phyloP scores from a whole-genome alignment of 1,140 invertebrate genomes.

The Rhyacophila brunnea region DNA sequence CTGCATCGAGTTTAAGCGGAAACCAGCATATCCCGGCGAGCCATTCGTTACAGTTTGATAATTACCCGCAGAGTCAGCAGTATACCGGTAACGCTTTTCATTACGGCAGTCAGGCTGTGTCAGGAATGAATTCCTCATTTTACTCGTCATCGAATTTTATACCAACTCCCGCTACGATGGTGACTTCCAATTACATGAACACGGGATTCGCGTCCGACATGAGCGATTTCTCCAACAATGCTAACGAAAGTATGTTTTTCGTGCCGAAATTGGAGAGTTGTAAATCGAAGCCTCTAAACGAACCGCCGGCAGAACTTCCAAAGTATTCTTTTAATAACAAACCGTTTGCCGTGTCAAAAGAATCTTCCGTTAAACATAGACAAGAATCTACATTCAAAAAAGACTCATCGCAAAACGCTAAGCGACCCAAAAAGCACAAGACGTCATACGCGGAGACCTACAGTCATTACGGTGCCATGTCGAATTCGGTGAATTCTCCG shows the following conservation, averaged over 20 bases:
- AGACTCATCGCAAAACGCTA: constrained; percentile 2
- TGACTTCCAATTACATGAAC: constrained; percentile 19
- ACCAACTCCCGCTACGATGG: constrained; percentile 9
- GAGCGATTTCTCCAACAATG: constrained; percentile 14
- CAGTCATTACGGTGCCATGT: constrained; percentile 10
- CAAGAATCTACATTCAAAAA: constrained; percentile 5
- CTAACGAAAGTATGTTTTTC: constrained; percentile 20
- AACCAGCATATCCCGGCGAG: constrained; percentile 24
- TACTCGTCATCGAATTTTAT: constrained; percentile 28
- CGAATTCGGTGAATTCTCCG: constrained; percentile 12
- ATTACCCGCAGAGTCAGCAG: constrained; percentile 22
- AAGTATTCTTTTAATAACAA: constrained; percentile 15
- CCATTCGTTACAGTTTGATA: constrained; percentile 18
- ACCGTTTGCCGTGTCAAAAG: background rate
- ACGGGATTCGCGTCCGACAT: constrained; percentile 19
- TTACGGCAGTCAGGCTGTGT: background rate
- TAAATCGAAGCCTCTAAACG: constrained; percentile 17
- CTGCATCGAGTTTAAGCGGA: constrained; percentile 10
- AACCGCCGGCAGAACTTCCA: background rate
- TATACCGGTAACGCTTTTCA: constrained; percentile 17
- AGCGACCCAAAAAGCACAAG: constrained; percentile 28
- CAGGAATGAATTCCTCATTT: constrained; percentile 20
- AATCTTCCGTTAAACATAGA: constrained; percentile 4
- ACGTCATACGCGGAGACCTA: constrained; percentile 18
- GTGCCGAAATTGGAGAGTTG: constrained; percentile 22